Evolutionary conservation across 2,797 vertebrate species (phyloP).

Genomic region (Channallabes apus): DNA sequence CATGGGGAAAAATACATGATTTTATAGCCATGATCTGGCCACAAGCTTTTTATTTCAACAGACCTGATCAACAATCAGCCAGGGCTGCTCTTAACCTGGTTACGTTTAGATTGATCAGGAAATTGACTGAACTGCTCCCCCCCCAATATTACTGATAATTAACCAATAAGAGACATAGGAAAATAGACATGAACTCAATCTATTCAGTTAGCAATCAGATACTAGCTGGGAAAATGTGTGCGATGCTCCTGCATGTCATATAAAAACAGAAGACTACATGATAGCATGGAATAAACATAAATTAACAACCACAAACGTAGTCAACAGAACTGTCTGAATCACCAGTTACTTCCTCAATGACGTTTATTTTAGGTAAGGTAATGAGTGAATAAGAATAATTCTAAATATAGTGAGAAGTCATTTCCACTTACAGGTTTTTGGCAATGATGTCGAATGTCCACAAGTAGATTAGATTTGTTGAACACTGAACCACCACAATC

Average conservation of each 20-base stretch:
- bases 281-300: background rate
- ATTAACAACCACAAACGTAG: background rate
- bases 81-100: background rate
- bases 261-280: background rate
- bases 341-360: background rate
- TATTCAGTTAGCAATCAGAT: background rate
- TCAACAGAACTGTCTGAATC: background rate
- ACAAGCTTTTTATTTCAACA: background rate
- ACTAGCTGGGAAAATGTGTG: background rate
- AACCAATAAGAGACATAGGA: background rate
- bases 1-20: background rate
- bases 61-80: background rate
- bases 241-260: background rate
- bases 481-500: background rate
- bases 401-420: background rate
- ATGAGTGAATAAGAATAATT: too few relatives aligned
- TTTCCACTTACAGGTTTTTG: conserved; percentile 5
- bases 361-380: background rate
- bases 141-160: too few relatives aligned
- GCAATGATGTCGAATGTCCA: background rate
- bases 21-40: background rate
- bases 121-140: background rate
- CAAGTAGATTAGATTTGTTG: background rate
- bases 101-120: background rate
- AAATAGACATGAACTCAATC: background rate